A percentile compares a stretch with the other conserved stretches of the same genome.
These are phyloP conservation scores for Crossocerus cetratus DNA, from an alignment of 2,888 invertebrate genomes.

Conservation along the genomic window DNA sequence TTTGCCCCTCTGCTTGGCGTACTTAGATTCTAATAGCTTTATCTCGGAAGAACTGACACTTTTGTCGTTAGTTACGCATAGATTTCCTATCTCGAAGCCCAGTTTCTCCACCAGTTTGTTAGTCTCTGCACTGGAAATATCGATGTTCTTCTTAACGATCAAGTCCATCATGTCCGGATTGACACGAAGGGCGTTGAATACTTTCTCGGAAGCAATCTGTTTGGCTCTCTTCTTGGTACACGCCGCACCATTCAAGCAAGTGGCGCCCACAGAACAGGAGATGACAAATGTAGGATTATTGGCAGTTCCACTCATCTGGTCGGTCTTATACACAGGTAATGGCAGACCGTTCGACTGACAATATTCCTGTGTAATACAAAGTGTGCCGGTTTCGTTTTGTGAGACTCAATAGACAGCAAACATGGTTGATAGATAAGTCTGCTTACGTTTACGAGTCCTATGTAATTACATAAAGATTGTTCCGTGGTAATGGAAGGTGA, in stretches of 20 bases:
- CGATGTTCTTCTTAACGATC: neutral
- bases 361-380: no score
- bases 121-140: neutral
- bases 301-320: neutral
- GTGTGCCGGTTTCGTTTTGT: no score
- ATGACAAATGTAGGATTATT: slow-evolving; percentile 14
- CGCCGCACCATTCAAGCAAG: neutral
- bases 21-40: neutral
- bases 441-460: no score
- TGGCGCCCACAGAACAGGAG: neutral
- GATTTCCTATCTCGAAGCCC: neutral
- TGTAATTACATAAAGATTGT: no score
- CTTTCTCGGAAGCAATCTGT: slow-evolving; percentile 23
- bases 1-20: neutral
- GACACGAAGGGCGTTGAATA: neutral
- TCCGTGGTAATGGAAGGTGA: no score
- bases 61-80: neutral
- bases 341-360: neutral
- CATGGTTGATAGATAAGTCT: no score
- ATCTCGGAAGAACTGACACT: neutral
- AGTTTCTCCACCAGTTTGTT: neutral
- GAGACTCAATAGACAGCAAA: no score
- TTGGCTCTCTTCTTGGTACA: slow-evolving; percentile 36
- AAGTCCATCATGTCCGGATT: neutral
- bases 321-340: neutral